Evolutionary conservation across 2,113 vertebrate species (phyloP).

Genomic region (Cynoglossus semilaevis): DNA sequence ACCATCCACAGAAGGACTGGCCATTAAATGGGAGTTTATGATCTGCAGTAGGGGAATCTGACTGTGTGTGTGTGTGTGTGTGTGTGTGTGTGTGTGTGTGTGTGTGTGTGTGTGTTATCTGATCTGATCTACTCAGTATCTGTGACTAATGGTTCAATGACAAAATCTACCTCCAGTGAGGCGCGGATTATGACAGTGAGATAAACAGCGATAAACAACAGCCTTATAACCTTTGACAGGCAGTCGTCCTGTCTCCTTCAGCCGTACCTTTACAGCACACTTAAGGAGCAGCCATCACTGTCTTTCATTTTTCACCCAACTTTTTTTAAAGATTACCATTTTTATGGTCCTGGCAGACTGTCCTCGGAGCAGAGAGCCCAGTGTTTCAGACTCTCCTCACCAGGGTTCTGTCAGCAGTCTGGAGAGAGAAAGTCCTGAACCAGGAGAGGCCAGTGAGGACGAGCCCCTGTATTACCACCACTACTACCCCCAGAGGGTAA

Average conservation of each 20-base stretch:
- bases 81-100: no score
- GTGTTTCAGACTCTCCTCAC: constrained; percentile 48
- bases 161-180: constrained; percentile 34
- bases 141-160: constrained; percentile 50
- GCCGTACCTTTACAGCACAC: no score
- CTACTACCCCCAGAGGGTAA: constrained; percentile 41
- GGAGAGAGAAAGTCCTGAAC: constrained; percentile 65
- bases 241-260: constrained; percentile 20
- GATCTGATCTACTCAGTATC: constrained; percentile 32
- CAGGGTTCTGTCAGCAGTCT: constrained; percentile 62
- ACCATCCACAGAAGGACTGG: neutral
- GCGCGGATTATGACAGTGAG: constrained; percentile 47
- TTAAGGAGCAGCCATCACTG: no score
- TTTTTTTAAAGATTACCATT: no score
- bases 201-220: constrained; percentile 58
- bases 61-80: constrained; percentile 23
- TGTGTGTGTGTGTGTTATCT: constrained; percentile 33
- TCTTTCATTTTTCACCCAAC: no score
- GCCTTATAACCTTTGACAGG: constrained; percentile 56
- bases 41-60: neutral
- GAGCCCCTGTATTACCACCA: constrained; percentile 47
- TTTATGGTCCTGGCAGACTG: constrained; percentile 32
- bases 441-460: constrained; percentile 67
- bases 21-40: constrained; percentile 9
- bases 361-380: constrained; percentile 39